Evolutionary conservation across 2,113 vertebrate genomes (phyloP), one percentile per base, ranked within the genome.

Genomic region (Pogonocichla stellata): DNA sequence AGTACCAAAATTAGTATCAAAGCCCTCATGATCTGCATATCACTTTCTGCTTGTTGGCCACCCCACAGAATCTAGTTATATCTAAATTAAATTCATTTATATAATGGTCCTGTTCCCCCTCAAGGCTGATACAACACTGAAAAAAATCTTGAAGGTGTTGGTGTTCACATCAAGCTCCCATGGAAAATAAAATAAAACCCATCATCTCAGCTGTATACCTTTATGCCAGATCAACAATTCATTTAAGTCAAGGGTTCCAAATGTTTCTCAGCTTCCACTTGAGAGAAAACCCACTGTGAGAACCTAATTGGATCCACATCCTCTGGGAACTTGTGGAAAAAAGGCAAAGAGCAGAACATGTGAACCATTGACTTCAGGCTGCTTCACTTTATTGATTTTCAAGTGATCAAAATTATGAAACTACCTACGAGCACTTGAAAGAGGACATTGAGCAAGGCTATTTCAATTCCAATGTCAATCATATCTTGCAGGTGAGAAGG

Each of bases 31-130:
- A 54, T 70, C 42, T 66, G n/a, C 67, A 40, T 51, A 92, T 67
- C 75, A 86, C 33, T 40, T 95, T 88, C 86, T 90, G 40, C 54
- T 81, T 90, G 85, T 71, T 94, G 88, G 79, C 57, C 80, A 81
- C 8, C 7, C 24, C n/a, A 79, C 28, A 92, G 86, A 92, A 92
- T 58, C 70, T 61, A 89, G 29, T 80, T 89, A 72, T 25, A n/a
- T 2, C 18, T 31, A 36, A 84, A 75, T 88, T 75, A 69, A 84
- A 61, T 79, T 75, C 12, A 29, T 45, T 77, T 36, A 13, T 65
- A 33, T 50, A 93, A 80, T 8, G 25, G 50, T 45, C 22, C 53
- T 69, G 24, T 38, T 78, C 10, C 20, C 47, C 20, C 42, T 88
- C 36, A 61, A 90, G 48, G 45, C 34, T 66, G 38, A 73, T 6